Conservation (phyloP, 1,140 invertebrate species). For the Cotesia chilonis region DNA sequence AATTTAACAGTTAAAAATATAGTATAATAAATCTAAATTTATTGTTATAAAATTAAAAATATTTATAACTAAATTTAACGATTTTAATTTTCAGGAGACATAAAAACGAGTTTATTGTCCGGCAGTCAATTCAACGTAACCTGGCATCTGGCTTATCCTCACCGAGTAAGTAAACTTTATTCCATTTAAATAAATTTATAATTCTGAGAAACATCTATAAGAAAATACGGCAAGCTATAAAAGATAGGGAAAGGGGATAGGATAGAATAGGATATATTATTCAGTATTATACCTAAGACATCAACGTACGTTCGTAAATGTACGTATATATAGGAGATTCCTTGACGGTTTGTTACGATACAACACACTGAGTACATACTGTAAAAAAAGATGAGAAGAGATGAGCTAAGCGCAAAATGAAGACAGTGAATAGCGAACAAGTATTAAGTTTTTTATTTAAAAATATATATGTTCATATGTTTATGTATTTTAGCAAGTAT, state of each 20-base stretch:
- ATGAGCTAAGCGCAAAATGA: too few relatives aligned
- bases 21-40: too few relatives aligned
- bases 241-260: too few relatives aligned
- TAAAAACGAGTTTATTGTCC: conserved; percentile 82
- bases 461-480: too few relatives aligned
- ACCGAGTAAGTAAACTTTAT: conserved; percentile 76
- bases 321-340: too few relatives aligned
- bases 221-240: too few relatives aligned
- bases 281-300: neutral
- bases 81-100: conserved; percentile 71
- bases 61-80: conserved; percentile 21
- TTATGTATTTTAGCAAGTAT: too few relatives aligned
- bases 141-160: conserved; percentile 94
- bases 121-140: conserved; percentile 88
- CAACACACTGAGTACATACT: too few relatives aligned
- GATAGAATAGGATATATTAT: neutral
- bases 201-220: neutral
- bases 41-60: too few relatives aligned
- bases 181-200: neutral
- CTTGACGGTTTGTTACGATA: too few relatives aligned
- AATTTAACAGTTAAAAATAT: neutral
- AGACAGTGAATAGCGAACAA: neutral
- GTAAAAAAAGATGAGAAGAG: conserved; percentile 5
- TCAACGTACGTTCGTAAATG: too few relatives aligned
- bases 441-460: neutral